phyloP scores from a whole-genome alignment of 2,888 invertebrate species.

The Argynnis bischoffii region DNA sequence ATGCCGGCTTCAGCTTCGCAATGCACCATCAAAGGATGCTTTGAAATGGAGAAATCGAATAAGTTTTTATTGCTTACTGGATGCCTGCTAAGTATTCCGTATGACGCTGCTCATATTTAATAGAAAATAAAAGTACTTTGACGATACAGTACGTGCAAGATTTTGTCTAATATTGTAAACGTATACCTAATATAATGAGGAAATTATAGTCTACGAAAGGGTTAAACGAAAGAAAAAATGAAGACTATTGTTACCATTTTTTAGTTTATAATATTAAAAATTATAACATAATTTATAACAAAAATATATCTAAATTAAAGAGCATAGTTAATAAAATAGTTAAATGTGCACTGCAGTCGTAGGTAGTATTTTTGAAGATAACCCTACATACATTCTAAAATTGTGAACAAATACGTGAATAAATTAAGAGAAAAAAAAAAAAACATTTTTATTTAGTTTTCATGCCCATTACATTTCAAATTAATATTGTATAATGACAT shows the following conservation, averaged over 20 bases:
- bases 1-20: constrained; percentile 20
- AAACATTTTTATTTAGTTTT: constrained; percentile 5
- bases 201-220: too few relatives aligned
- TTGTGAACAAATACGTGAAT: background rate
- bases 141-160: background rate
- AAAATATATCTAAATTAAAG: too few relatives aligned
- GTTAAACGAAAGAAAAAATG: too few relatives aligned
- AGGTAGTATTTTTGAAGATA: background rate
- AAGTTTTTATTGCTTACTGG: constrained; percentile 20
- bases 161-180: background rate
- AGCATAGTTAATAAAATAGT: too few relatives aligned
- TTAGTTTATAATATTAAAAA: too few relatives aligned
- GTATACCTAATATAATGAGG: too few relatives aligned
- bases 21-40: constrained; percentile 28
- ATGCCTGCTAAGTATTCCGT: constrained; percentile 6
- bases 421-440: background rate
- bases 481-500: constrained; percentile 40
- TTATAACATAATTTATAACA: too few relatives aligned
- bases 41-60: constrained; percentile 31
- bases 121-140: background rate
- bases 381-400: too few relatives aligned
- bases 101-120: background rate
- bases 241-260: too few relatives aligned
- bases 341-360: too few relatives aligned
- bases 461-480: constrained; percentile 24